Percentiles rank a stretch among this genome's conserved stretches.
These are phyloP conservation scores for Dissostichus mawsoni DNA, from an alignment of 2,113 vertebrate species.

Conservation along the genomic window DNA sequence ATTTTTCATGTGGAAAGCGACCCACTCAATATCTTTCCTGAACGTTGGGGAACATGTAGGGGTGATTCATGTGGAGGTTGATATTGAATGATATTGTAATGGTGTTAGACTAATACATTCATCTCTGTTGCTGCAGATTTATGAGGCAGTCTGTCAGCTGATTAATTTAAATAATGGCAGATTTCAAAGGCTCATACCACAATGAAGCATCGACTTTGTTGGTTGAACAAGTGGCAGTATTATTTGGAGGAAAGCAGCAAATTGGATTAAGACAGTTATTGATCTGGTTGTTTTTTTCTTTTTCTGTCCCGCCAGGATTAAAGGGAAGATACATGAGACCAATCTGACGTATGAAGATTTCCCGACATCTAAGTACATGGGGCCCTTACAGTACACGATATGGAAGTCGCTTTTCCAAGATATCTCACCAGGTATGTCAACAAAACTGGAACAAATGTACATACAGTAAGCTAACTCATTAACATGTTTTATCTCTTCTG, in stretches of 20 bases:
- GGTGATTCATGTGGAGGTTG: slow-evolving; percentile 49
- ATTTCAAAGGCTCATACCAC: slow-evolving; percentile 33
- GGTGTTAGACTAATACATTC: slow-evolving; percentile 7
- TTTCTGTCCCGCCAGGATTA: slow-evolving; percentile 85
- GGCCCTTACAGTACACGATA: slow-evolving; percentile 96
- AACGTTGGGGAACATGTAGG: slow-evolving; percentile 22
- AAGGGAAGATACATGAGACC: slow-evolving; percentile 97
- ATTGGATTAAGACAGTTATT: slow-evolving; percentile 53
- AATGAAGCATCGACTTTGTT: slow-evolving; percentile 2
- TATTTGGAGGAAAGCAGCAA: slow-evolving; percentile 20
- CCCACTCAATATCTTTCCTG: slow-evolving; percentile 8
- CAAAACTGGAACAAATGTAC: neutral
- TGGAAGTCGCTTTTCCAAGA: slow-evolving; percentile 99
- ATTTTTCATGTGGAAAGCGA: neutral
- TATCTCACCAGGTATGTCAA: slow-evolving; percentile 91
- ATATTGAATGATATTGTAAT: slow-evolving; percentile 46
- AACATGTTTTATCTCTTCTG: neutral
- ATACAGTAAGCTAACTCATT: neutral
- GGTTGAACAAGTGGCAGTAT: slow-evolving; percentile 23
- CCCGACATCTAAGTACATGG: slow-evolving; percentile 98
- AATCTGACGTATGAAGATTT: slow-evolving; percentile 98
- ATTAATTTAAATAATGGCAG: slow-evolving; percentile 40
- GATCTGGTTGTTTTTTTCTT: slow-evolving; percentile 59
- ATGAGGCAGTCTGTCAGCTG: slow-evolving; percentile 41
- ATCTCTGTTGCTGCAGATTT: slow-evolving; percentile 30